phyloP scores from a whole-genome alignment of 2,113 vertebrate genomes.

The Collichthys lucidus region DNA sequence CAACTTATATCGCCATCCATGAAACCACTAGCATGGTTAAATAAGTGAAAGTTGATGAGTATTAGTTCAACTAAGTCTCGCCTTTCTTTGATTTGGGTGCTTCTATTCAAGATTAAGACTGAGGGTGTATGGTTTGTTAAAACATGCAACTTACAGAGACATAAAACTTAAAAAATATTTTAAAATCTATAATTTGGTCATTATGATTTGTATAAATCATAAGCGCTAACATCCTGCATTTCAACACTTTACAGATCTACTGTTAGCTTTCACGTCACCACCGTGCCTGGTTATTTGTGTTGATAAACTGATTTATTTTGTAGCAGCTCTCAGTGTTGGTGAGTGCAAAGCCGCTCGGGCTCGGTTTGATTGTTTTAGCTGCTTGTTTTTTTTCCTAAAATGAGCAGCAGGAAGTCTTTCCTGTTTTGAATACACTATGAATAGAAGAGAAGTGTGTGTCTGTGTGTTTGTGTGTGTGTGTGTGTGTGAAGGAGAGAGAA shows the following conservation, averaged over 20 bases:
- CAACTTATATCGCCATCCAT: background rate
- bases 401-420: constrained; percentile 83
- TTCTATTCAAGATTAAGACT: background rate
- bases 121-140: background rate
- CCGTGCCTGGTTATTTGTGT: background rate
- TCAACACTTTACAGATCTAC: background rate
- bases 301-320: constrained; percentile 24
- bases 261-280: background rate
- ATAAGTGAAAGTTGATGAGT: background rate
- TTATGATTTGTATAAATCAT: background rate
- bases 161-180: background rate
- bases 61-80: background rate
- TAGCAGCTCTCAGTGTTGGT: constrained; percentile 11
- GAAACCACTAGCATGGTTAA: background rate
- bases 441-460: constrained; percentile 68
- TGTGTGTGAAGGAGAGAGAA: background rate
- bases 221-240: background rate
- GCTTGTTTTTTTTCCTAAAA: constrained; percentile 83
- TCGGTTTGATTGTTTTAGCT: constrained; percentile 76
- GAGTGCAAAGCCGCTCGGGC: constrained; percentile 30
- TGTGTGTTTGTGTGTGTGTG: background rate
- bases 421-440: constrained; percentile 83
- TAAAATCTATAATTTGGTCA: background rate
- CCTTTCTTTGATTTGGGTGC: background rate
- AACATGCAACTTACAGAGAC: background rate